A percentile compares a stretch with the other conserved stretches of the same genome.
Conservation (phyloP, 2,797 vertebrate genomes). For the Coreius guichenoti region DNA sequence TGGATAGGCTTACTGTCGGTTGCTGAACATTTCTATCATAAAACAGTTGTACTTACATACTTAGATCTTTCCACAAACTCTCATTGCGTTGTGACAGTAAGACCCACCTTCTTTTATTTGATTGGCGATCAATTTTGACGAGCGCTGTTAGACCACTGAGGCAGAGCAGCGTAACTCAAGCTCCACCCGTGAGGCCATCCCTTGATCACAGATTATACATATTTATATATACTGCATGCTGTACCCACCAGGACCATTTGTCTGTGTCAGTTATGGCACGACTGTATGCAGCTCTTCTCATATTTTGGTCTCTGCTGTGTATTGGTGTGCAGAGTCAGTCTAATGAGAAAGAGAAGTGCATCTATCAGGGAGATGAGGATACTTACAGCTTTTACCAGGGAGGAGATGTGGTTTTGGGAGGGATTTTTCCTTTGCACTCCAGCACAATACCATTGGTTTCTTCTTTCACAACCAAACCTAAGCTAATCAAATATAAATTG, state of each 20-base stretch:
- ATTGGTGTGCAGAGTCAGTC: conserved; percentile 6
- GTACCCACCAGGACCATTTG: neutral
- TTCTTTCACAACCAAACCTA: conserved; percentile 68
- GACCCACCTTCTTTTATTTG: no score
- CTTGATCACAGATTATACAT: neutral
- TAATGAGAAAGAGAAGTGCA: conserved; percentile 57
- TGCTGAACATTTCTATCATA: no score
- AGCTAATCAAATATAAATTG: conserved; percentile 66
- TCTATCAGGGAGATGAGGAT: conserved; percentile 70
- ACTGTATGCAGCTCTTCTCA: conserved; percentile 34
- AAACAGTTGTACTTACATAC: no score
- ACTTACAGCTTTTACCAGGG: conserved; percentile 67
- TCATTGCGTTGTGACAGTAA: no score
- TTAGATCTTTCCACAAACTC: no score
- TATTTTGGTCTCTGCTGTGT: conserved; percentile 46
- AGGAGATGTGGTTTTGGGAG: conserved; percentile 75
- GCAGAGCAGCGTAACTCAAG: no score
- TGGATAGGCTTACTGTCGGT: no score
- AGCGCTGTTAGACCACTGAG: no score
- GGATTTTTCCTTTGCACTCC: conserved; percentile 75
- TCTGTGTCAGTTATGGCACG: conserved; percentile 53
- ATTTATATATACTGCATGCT: neutral
- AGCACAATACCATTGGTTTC: conserved; percentile 62
- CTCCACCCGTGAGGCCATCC: neutral
- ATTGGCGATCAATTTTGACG: no score